Evolutionary conservation across 2,888 invertebrate genomes (phyloP), one percentile per base, ranked within the genome.

Genomic region (Andricus curvator): DNA sequence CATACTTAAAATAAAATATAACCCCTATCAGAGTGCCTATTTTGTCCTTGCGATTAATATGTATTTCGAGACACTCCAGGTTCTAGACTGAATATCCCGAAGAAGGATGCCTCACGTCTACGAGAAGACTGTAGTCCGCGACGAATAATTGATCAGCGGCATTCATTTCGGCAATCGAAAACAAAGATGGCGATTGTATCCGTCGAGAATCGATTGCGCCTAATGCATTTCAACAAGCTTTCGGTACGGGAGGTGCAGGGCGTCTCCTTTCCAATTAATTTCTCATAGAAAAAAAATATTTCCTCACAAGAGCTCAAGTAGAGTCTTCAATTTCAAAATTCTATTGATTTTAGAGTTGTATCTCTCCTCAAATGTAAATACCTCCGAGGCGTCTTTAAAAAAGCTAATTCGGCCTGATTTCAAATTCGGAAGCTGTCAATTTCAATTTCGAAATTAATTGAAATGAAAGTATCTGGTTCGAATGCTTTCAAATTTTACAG

Each of bases 141-240:
- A 84, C 82, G 91, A 90, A 91, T 90, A 89, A 90, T 88, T 90
- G 87, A 90, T 91, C 87, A 90, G 89, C 89, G 88, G 88, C 86
- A 74, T 88, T 87, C 85, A 88, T 89, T 90, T 91, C 89, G 90
- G 90, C 89, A 88, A 90, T 89, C 86, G 85, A 88, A 88, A 88
- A 87, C 88, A 85, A 88, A 88, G 85, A 89, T 88, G 89, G 86
- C 83, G 82, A 86, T 70, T 86, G 87, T 88, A 87, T 87, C 87
- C 87, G 86, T 85, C 86, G 84, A 85, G 83, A 85, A 79, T 76
- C 67, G 77, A 81, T 80, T 81, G 85, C 86, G 85, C 81, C 33
- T 65, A 51, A 66, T 79, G 89, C 86, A 88, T 89, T 65, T 82
- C 78, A 89, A 89, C 86, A 70, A 77, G 65, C 67, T 78, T 67